Evolutionary conservation across 2,797 vertebrate species (phyloP), one percentile per base, ranked within the genome.

Genomic region (Parauchenoglanis ngamensis): DNA sequence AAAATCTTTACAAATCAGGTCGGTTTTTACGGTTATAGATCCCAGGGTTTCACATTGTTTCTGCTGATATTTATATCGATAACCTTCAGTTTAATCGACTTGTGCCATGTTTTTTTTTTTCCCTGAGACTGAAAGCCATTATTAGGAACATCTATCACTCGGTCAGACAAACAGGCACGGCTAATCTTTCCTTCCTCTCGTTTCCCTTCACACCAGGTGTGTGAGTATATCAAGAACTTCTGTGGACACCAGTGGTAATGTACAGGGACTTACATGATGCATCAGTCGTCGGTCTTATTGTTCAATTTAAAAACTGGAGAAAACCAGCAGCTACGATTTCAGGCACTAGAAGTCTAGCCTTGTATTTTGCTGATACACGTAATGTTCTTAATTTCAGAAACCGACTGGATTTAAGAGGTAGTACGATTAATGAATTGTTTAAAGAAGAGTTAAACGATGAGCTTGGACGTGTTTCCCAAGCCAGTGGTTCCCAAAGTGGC

Each of bases 201-300:
- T 63, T 46, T 25, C 44, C 25, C 1, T 3, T 82, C 35, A 28
- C 57, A 25, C 23, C 57, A 25, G 56, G 31, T 61, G 35, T 44
- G n/a, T 57, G 52, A 35, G 17, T 44, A 21, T 25, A 80, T 61
- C 6, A 61, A 61, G 57, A 46, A 63, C 13, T 54, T 25, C 28
- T 54, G 8, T 54, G 49, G 21, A 84, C 78, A 80, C 1, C 21
- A 63, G n/a, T 76, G 19, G 6, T 23, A 6, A 63, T 86, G 49
- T 52, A 84, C 70, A 77, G 61, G 65, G 56, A 79, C 56, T 13
- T 3, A 75, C 80, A 54, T 52, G 81, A 31, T 79, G 17, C 81
- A 83, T 85, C 82, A 87, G 13, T 90, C 79, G 82, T 28, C 35
- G 4, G 7, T 49, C 35, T 73, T 75, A 49, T 12, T 46, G 17